phyloP scores from a whole-genome alignment of 2,113 vertebrate species.

The Aix galericulata region DNA sequence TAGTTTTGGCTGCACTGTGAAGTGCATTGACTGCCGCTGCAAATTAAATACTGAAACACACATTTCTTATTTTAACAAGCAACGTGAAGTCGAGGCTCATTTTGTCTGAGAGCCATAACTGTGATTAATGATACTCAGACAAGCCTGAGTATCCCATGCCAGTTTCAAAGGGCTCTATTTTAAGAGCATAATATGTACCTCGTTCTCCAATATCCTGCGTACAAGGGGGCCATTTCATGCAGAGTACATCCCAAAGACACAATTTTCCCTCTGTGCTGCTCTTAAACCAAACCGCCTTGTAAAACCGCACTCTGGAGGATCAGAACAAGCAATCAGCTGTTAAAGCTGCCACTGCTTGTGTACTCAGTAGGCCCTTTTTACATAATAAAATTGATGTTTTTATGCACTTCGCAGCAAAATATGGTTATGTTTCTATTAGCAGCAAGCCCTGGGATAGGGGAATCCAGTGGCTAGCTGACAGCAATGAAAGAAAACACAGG shows the following conservation, averaged over 20 bases:
- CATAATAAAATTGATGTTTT: not conserved
- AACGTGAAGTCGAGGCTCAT: not conserved
- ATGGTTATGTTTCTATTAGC: not conserved
- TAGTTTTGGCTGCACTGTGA: not conserved
- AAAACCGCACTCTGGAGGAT: not conserved
- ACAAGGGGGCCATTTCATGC: not conserved
- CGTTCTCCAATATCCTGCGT: not conserved
- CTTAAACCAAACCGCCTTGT: not conserved
- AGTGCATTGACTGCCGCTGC: not conserved
- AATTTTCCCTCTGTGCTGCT: not conserved
- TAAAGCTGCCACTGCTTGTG: not conserved
- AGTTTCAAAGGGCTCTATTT: slow-evolving; percentile 17
- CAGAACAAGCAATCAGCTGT: not conserved
- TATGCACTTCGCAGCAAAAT: not conserved
- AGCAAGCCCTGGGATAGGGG: not conserved
- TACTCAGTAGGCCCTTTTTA: not conserved
- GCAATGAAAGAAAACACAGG: not conserved
- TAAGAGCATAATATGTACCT: not conserved
- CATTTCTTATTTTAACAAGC: slow-evolving; percentile 20
- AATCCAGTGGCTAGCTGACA: not conserved
- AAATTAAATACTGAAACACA: not conserved
- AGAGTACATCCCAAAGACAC: not conserved
- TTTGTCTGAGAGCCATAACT: not conserved
- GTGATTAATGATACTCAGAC: not conserved
- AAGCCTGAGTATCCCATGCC: not conserved